Conservation (phyloP, 2,113 vertebrate species). For the Urocolius indicus region DNA sequence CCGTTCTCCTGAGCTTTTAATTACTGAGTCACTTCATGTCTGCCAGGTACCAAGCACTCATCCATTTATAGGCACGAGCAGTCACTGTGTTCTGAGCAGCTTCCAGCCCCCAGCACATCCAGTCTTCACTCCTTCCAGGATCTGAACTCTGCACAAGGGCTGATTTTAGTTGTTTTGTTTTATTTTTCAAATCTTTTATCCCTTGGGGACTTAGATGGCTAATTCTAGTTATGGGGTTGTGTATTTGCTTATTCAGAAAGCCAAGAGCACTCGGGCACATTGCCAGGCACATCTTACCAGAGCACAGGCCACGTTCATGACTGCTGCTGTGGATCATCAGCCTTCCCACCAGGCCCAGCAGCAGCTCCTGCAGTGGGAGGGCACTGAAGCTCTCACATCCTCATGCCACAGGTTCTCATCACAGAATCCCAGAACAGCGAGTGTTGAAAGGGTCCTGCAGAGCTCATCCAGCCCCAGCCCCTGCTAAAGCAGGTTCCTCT, state of each 20-base stretch:
- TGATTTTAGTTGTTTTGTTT: not conserved
- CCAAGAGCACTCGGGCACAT: not conserved
- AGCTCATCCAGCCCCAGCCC: too few relatives aligned
- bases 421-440: too few relatives aligned
- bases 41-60: not conserved
- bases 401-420: not conserved
- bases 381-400: not conserved
- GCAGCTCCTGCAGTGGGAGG: not conserved
- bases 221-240: not conserved
- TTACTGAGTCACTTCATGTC: not conserved
- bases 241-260: not conserved
- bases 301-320: not conserved
- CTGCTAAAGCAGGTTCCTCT: too few relatives aligned
- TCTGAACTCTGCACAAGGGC: not conserved
- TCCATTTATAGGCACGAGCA: not conserved
- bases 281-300: not conserved
- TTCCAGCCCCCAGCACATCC: not conserved
- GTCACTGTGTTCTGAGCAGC: not conserved
- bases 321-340: accelerated
- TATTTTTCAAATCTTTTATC: not conserved
- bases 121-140: not conserved
- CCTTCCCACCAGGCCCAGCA: not conserved
- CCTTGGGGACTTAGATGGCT: not conserved
- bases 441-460: too few relatives aligned
- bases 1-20: not conserved